Conservation (phyloP, 2,888 invertebrate genomes). For the Panopea generosa region DNA sequence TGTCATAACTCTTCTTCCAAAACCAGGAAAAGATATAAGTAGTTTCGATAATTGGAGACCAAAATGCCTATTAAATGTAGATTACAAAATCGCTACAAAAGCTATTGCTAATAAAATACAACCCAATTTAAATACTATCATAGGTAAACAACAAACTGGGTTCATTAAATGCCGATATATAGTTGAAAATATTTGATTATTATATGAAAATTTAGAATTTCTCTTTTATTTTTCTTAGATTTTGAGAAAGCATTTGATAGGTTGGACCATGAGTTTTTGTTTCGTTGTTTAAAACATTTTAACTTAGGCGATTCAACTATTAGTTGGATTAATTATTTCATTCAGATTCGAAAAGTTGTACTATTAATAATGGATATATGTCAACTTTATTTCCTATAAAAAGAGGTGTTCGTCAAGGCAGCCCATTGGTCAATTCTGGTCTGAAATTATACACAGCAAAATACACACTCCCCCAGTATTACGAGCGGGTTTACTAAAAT, state of each 20-base stretch:
- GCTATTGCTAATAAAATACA: conserved; percentile 21
- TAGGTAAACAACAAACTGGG: no score
- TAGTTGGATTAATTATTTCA: conserved; percentile 6
- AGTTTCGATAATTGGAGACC: conserved; percentile 27
- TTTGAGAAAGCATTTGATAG: no score
- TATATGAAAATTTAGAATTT: no score
- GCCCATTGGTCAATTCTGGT: conserved; percentile 1
- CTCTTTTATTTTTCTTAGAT: no score
- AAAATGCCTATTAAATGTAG: conserved; percentile 17
- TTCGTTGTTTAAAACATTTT: not conserved
- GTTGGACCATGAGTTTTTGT: no score
- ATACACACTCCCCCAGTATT: no score
- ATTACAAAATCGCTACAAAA: conserved; percentile 27
- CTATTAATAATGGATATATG: conserved; percentile 1
- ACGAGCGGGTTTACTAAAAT: no score
- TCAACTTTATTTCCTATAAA: not conserved
- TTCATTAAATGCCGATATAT: no score
- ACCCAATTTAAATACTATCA: not conserved
- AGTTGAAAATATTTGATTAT: no score
- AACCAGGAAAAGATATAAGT: not conserved
- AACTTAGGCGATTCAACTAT: conserved; percentile 4
- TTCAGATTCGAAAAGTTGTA: not conserved
- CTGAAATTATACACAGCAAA: no score
- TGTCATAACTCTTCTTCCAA: no score
- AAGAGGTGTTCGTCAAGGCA: conserved; percentile 10